A percentile compares a stretch with the other conserved stretches of the same genome.
Evolutionary conservation across 2,113 vertebrate species (phyloP).

Genomic region (Rynchops niger): DNA sequence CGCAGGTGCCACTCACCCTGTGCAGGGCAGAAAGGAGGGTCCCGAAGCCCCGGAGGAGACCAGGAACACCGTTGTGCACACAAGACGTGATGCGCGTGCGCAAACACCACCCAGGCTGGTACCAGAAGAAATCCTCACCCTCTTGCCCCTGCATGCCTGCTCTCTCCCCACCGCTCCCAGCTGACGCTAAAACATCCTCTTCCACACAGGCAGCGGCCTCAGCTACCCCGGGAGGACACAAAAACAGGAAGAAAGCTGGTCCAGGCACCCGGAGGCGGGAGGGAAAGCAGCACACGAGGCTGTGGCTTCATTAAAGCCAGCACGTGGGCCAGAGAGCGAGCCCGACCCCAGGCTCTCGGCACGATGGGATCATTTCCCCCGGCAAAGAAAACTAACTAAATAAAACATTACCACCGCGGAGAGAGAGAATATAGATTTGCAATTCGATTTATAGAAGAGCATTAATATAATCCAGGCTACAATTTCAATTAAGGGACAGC

Average conservation of each 20-base stretch:
- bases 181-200: background rate
- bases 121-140: background rate
- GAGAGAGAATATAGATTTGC: constrained; percentile 29
- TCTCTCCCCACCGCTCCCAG: background rate
- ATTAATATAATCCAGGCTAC: constrained; percentile 61
- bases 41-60: background rate
- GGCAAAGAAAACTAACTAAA: constrained; percentile 39
- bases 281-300: background rate
- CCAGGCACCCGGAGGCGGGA: background rate
- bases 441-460: constrained; percentile 55
- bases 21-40: background rate
- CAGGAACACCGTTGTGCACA: background rate
- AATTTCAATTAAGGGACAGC: constrained; percentile 66
- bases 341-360: background rate
- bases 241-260: background rate
- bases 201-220: rapidly evolving
- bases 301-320: background rate
- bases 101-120: background rate
- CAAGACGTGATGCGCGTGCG: rapidly evolving
- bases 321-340: background rate
- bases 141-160: background rate
- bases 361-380: background rate
- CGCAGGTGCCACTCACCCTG: rapidly evolving
- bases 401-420: constrained; percentile 10
- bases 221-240: background rate